These are phyloP conservation scores for Philhelius pedissequus DNA, from an alignment of 2,888 invertebrate species.

Conservation along the genomic window DNA sequence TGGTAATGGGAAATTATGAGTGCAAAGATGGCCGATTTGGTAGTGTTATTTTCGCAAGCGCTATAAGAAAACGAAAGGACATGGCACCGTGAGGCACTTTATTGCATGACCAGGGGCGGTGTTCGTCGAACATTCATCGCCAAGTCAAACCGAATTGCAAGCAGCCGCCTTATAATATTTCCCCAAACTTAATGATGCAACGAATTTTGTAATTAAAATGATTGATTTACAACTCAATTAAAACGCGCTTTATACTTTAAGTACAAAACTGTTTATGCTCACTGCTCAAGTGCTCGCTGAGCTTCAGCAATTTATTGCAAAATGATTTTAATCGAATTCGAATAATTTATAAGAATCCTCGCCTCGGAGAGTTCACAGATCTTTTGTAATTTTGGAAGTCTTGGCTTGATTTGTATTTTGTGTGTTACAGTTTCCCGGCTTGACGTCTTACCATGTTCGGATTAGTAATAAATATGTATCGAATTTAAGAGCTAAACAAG, in stretches of 20 bases:
- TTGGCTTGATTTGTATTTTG: background rate
- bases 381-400: background rate
- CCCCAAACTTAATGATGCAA: conserved; percentile 3
- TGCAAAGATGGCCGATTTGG: conserved; percentile 12
- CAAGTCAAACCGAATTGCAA: background rate
- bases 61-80: conserved; percentile 38
- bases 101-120: conserved; percentile 33
- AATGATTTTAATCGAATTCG: background rate
- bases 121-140: background rate
- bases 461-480: conserved; percentile 51
- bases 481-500: conserved; percentile 30
- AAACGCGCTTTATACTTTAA: background rate
- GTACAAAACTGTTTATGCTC: background rate
- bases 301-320: background rate
- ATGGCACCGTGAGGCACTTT: background rate
- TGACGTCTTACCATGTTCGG: conserved; percentile 45
- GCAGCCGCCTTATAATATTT: background rate
- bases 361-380: background rate
- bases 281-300: background rate
- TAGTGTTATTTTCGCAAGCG: background rate
- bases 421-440: conserved; percentile 45
- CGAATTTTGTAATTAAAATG: conserved; percentile 29
- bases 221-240: conserved; percentile 62
- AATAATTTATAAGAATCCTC: background rate
- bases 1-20: conserved; percentile 45